phyloP scores from a whole-genome alignment of 2,888 invertebrate genomes.

The Amaurobius ferox region DNA sequence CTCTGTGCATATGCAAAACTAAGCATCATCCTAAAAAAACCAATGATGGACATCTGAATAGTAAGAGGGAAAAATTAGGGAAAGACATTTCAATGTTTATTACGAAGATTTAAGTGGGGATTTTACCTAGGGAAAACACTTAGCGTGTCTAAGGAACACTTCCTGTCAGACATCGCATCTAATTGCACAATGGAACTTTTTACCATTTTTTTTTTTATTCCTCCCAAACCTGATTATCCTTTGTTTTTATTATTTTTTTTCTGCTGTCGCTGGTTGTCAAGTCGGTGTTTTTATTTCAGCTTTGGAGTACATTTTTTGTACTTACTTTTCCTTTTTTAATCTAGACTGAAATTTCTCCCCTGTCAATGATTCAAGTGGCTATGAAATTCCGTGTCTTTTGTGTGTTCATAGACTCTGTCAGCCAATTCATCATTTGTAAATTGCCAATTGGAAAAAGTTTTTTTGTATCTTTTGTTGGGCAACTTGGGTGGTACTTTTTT shows the following conservation, averaged over 20 bases:
- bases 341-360: slow-evolving; percentile 43
- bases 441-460: slow-evolving; percentile 15
- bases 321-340: slow-evolving; percentile 16
- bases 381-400: slow-evolving; percentile 66
- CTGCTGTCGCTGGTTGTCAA: slow-evolving; percentile 55
- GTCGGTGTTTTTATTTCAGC: slow-evolving; percentile 9
- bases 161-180: slow-evolving; percentile 41
- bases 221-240: neutral
- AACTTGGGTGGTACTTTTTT: neutral
- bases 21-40: too few species aligned
- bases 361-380: slow-evolving; percentile 41
- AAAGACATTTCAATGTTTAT: neutral
- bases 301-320: too few species aligned
- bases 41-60: too few species aligned
- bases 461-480: neutral
- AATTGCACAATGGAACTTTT: slow-evolving; percentile 46
- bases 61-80: slow-evolving; percentile 7
- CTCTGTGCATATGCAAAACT: too few species aligned
- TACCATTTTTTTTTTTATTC: neutral
- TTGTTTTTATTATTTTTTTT: slow-evolving; percentile 7
- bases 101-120: too few species aligned
- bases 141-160: slow-evolving; percentile 13
- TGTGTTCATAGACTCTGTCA: slow-evolving; percentile 55
- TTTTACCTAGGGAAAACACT: neutral
- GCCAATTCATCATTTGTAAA: slow-evolving; percentile 64